A percentile compares a stretch with the other conserved stretches of the same genome.
These are phyloP conservation scores for Lamellibrachia satsuma DNA, from an alignment of 2,888 invertebrate genomes.

Conservation along the genomic window DNA sequence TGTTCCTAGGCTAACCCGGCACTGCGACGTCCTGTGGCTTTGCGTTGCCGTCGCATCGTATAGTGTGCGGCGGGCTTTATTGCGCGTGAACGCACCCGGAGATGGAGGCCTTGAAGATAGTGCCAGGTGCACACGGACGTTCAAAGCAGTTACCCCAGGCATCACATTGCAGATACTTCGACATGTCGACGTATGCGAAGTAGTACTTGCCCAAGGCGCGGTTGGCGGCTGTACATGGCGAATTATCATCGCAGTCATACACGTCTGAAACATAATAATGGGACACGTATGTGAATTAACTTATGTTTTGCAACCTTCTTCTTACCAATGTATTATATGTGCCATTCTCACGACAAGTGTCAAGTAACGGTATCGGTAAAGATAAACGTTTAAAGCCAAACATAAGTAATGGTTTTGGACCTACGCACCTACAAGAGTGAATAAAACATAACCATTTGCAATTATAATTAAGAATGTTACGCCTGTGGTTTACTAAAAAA, in stretches of 20 bases:
- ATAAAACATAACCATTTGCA: no score
- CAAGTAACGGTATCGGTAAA: no score
- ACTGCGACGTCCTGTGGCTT: no score
- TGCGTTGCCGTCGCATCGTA: no score
- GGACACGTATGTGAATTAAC: not conserved
- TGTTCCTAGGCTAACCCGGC: no score
- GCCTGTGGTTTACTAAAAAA: no score
- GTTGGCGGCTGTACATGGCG: not conserved
- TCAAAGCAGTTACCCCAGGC: not conserved
- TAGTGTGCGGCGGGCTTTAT: no score
- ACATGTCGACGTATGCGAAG: not conserved
- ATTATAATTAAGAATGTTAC: no score
- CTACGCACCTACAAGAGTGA: no score
- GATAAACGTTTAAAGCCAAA: no score
- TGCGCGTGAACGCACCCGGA: not conserved
- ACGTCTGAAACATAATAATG: not conserved
- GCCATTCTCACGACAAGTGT: no score
- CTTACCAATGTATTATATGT: not conserved
- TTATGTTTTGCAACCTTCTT: not conserved
- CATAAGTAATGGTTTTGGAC: no score
- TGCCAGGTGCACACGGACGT: not conserved
- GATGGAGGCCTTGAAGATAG: not conserved
- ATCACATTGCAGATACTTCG: not conserved
- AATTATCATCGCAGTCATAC: not conserved
- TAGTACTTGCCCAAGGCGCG: not conserved